Evolutionary conservation across 2,797 vertebrate genomes (phyloP), one percentile per base, ranked within the genome.

Genomic region (Lepus townsendii): DNA sequence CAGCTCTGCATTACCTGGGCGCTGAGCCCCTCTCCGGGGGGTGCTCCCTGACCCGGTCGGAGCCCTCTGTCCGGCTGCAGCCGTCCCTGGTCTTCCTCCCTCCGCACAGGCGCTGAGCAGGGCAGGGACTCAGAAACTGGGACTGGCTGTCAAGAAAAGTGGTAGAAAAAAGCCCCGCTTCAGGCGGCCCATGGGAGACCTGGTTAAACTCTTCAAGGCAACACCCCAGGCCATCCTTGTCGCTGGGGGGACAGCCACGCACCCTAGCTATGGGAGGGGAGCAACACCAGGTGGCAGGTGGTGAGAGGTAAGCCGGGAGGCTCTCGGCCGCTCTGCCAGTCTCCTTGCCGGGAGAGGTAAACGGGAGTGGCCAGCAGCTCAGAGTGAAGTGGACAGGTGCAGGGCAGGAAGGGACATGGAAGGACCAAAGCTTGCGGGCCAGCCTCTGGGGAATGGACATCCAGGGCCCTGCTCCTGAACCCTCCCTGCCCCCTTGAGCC

Each of bases 381-480:
- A 42, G 71, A 32, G 52, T 1, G 14, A 30, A 0, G 0, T n/a
- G 42, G 42, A 47, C 72, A 4, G 0, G 30, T 0, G 0, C 11
- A 30, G 9, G 66, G 57, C 19, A 11, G 63, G 42, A 52, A 47
- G 42, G 42, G 42, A 8, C 42, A 2, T 14, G n/a, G 62, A 69
- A 78, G 68, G 38, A 66, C 26, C 0, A 47, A 47, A 22, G 35
- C 63, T 5, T 12, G 0, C 3, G 47, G 62, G 54, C 47, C 14
- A 1, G 19, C 20, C 65, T 82, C 10, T n/a, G 42, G 42, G 27
- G 47, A 17, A 0, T 0, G 0, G 54, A 52, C 32, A 4, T 24
- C 12, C 72, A 0, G 4, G 27, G 27, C 30, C 4, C 17, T 8
- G 62, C 22, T 4, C 22, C 42, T 69, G 47, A 14, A 26, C 1